Evolutionary conservation across 2,797 vertebrate species (phyloP), one percentile per base, ranked within the genome.

Genomic region (Ambastaia sidthimunki): DNA sequence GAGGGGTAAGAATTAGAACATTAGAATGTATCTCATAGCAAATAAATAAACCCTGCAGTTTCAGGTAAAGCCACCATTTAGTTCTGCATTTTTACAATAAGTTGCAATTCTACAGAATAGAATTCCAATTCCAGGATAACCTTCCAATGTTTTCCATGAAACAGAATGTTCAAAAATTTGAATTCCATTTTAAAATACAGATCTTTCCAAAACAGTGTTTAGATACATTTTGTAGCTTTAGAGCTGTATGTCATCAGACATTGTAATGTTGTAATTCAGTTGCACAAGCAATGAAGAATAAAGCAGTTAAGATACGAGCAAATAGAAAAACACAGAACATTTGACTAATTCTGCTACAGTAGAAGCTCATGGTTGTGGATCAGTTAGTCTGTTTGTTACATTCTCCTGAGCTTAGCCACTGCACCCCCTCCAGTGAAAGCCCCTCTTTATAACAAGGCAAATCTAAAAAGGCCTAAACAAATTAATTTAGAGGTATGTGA

Each of bases 201-300:
- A 74, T 34, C 55, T 62, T 37, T 77, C 15, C 15, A 81, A 76
- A 76, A 41, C 47, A 69, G 44, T 25, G 31, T 71, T 69, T 80
- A 13, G 57, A 62, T 62, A 78, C 74, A 78, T 83, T 78, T 23
- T 62, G 28, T 57, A 59, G n/a, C 34, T 62, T 48, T 62, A 44
- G 19, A 10, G 66, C 7, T 70, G 71, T 78, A 28, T 28, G 16
- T 69, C 16, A 44, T 69, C 55, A 44, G 10, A 13, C 25, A 83
- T 71, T 60, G 70, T 71, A 76, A 76, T 79, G 67, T 79, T 81
- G 50, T 74, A 83, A 80, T 70, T 80, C 60, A 66, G 21, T 72
- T 65, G 67, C 41, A 70, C 55, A 52, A 28, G 11, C 13, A 37
- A 4, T 48, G 41, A 16, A 74, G 44, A 55, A 66, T 21, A 69